These are phyloP conservation scores for Arion vulgaris DNA, from an alignment of 1,140 invertebrate genomes.

Conservation along the genomic window DNA sequence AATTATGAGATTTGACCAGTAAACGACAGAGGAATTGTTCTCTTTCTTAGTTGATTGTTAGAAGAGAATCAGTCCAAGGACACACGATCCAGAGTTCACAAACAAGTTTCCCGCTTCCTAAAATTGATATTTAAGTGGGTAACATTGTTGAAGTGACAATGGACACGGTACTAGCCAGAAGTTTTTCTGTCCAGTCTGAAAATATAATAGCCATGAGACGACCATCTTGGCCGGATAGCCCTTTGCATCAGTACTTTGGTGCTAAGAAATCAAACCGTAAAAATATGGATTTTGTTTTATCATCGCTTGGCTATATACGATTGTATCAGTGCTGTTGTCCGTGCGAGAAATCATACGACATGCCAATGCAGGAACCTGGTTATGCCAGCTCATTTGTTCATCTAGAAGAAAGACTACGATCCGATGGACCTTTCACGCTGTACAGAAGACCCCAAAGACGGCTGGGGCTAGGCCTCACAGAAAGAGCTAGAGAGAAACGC, in stretches of 20 bases:
- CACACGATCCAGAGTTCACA: too few relatives aligned
- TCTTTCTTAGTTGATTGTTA: too few relatives aligned
- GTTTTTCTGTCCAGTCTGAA: not conserved
- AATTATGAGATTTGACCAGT: too few relatives aligned
- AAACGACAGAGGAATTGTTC: too few relatives aligned
- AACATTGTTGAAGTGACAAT: not conserved
- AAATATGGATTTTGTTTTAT: not conserved
- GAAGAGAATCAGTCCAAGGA: too few relatives aligned
- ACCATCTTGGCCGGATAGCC: not conserved
- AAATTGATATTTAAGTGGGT: too few relatives aligned
- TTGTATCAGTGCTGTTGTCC: not conserved
- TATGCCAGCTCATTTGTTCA: not conserved
- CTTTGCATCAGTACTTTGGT: slow-evolving; percentile 8
- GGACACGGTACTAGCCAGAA: not conserved
- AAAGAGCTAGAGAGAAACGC: not conserved
- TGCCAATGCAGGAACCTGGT: not conserved
- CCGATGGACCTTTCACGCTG: not conserved
- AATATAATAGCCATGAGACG: not conserved
- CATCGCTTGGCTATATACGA: not conserved
- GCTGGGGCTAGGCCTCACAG: not conserved
- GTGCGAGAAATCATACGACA: not conserved
- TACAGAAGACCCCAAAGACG: not conserved
- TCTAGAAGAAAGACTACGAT: not conserved
- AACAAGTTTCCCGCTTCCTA: too few relatives aligned
- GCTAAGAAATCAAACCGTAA: not conserved